These are phyloP conservation scores for Callopanchax toddi DNA, from an alignment of 2,113 vertebrate genomes.

Conservation along the genomic window DNA sequence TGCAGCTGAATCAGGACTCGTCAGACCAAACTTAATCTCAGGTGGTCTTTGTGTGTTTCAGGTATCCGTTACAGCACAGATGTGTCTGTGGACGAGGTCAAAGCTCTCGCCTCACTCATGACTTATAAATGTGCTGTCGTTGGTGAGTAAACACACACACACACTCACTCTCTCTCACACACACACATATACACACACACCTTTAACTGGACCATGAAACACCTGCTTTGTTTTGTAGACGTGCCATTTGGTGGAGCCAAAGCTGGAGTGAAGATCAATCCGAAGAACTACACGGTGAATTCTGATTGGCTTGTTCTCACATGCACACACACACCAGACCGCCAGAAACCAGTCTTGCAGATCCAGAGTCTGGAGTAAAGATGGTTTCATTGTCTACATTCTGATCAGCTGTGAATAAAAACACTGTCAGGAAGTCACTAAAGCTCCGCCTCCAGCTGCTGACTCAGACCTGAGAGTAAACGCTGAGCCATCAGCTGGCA, in stretches of 20 bases:
- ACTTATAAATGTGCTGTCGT: slow-evolving; percentile 98
- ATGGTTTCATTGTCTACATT: no score
- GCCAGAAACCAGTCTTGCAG: no score
- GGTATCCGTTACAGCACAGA: slow-evolving; percentile 95
- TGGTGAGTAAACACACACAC: slow-evolving; percentile 81
- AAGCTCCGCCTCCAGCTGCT: no score
- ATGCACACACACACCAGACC: no score
- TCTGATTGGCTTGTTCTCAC: no score
- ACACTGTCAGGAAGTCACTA: no score
- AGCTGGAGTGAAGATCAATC: slow-evolving; percentile 99
- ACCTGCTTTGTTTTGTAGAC: slow-evolving; percentile 79
- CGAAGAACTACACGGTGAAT: slow-evolving; percentile 94
- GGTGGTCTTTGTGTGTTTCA: slow-evolving; percentile 53
- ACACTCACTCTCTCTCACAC: background rate
- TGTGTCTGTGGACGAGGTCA: slow-evolving; percentile 95
- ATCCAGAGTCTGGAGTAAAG: no score
- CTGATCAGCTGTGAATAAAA: no score
- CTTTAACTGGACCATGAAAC: background rate
- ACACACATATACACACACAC: background rate
- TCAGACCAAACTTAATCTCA: no score
- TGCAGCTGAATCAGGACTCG: no score
- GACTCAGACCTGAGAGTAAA: no score
- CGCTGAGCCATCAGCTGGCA: no score
- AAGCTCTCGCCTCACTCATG: slow-evolving; percentile 96
- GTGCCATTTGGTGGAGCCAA: slow-evolving; percentile 99